Evolutionary conservation across 2,797 vertebrate genomes (phyloP), one percentile per base, ranked within the genome.

Genomic region (Mormyrus hasselquistii): DNA sequence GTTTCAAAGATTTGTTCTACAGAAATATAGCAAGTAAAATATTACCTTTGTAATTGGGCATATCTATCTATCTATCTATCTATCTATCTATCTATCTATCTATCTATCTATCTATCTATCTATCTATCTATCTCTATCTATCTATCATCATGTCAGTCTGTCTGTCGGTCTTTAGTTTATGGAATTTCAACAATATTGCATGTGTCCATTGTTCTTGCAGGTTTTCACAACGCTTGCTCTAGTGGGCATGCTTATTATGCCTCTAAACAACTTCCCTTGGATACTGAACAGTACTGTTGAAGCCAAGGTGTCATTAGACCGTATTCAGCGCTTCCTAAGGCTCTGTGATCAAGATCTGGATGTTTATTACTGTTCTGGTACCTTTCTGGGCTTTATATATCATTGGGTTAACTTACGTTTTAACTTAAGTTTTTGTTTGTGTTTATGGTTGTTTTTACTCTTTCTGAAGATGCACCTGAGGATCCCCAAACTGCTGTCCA

Each of bases 221-320:
- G 98, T 99, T 12, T 99, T 99, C 93, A 99, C 98, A 6, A 96
- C 98, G 0, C 19, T 99, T 92, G 97, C 99, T 34, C 95, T 99
- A 89, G 97, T 99, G 0, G 96, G 95, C 29, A 97, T 99, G 98
- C 94, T 99, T 73, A 98, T 99, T 93, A 59, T 97, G 9, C 99
- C 99, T 0, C 97, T 99, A 88, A 99, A 99, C 90, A 89, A 91
- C 62, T 99, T 99, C 90, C 98, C 99, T 0, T 99, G 99, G 99
- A 97, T 99, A 34, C 94, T 99, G 91, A 99, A 97, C 86, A 96
- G 96, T 0, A 96, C 97, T 86, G 93, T 99, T 93, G 98, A 99
- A 92, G 96, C 98, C 91, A 98, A 97, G 94, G 98, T 99, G 88
- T 99, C 99, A 52, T 93, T 99, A 93, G 97, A 97, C 84, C 96